Base-by-base conservation (phyloP, 2,888 invertebrate species). In the Gari tellinella region DNA sequence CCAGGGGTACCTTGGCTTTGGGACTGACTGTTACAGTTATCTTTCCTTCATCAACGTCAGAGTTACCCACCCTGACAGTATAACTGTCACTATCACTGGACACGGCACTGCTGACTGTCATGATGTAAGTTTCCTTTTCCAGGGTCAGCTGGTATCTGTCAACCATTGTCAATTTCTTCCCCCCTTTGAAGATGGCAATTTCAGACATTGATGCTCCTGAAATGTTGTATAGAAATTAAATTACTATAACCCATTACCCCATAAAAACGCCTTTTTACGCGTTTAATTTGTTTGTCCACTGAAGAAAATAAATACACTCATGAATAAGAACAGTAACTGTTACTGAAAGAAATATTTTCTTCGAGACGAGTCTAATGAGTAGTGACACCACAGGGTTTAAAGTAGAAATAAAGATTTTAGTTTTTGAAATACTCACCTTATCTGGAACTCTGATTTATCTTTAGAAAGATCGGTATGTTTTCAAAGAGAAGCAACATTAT, bases 191-290 rank as follows among this genome's bases (percentile, higher is more conserved):
- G 26, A 60, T 38, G 15, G 14, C 5, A 26, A 57, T 41, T 57
- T 57, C 57, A n/a, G 17, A 5, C 17, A 45, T 57, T 12, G 57
- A 57, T 45, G 45, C 31, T 15, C 41, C 57, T 57, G 46, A 3
- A 31, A 31, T 31, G 31, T 7, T 31, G 5, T 10, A 31, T n/a
- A n/a, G n/a, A n/a, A n/a, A n/a, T n/a, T n/a, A n/a, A n/a, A n/a
- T n/a, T n/a, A n/a, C n/a, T n/a, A n/a, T n/a, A n/a, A n/a, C n/a
- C n/a, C n/a, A n/a, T n/a, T n/a, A n/a, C n/a, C n/a, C n/a, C n/a
- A n/a, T n/a, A n/a, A n/a, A n/a, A n/a, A n/a, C n/a, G n/a, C n/a
- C n/a, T n/a, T n/a, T n/a, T n/a, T n/a, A n/a, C n/a, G n/a, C n/a
- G n/a, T n/a, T n/a, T n/a, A n/a, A n/a, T n/a, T n/a, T n/a, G n/a